These are phyloP conservation scores for Cyclophora punctaria DNA, from an alignment of 2,888 invertebrate species.

Conservation along the genomic window DNA sequence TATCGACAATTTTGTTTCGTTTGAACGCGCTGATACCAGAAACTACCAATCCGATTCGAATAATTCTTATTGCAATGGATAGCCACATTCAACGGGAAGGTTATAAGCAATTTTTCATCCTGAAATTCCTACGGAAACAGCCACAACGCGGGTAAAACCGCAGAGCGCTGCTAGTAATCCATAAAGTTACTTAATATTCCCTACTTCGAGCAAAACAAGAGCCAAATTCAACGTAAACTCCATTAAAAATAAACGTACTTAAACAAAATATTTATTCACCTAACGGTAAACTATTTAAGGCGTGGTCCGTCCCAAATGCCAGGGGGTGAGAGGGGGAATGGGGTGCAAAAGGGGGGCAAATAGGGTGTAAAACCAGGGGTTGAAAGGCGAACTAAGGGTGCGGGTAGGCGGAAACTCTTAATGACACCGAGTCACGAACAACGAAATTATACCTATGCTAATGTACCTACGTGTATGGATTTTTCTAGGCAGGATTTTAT, in stretches of 20 bases:
- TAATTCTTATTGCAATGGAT: no score
- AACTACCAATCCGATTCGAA: no score
- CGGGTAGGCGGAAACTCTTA: constrained; percentile 50
- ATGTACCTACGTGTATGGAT: constrained; percentile 3
- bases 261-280: constrained; percentile 27
- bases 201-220: no score
- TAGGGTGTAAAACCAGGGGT: constrained; percentile 25
- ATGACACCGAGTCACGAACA: constrained; percentile 64
- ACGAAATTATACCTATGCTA: constrained; percentile 36
- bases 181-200: no score
- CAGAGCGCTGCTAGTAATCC: no score
- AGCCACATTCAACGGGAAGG: no score
- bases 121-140: no score
- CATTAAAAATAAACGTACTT: constrained; percentile 14
- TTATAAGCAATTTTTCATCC: no score
- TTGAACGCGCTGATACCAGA: no score
- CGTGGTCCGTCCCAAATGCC: constrained; percentile 41
- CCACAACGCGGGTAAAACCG: no score
- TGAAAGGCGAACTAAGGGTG: constrained; percentile 24
- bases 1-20: no score
- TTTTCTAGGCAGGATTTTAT: constrained; percentile 21
- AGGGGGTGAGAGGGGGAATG: constrained; percentile 22
- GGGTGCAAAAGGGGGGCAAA: neutral
- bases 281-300: constrained; percentile 31
- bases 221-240: neutral